These are phyloP conservation scores for Columbina picui DNA, from an alignment of 2,113 vertebrate species.

Conservation along the genomic window DNA sequence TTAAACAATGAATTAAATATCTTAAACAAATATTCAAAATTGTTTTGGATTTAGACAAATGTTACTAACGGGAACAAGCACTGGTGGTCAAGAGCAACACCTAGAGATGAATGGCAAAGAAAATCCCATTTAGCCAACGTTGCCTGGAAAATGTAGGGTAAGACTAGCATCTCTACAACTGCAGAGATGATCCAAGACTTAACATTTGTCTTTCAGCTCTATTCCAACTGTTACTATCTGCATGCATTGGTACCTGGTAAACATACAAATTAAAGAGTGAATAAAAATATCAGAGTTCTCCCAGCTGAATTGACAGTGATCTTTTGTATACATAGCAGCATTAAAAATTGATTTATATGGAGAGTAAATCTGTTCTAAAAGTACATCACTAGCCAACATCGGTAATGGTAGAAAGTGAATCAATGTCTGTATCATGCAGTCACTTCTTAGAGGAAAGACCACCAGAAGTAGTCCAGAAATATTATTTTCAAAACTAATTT, in stretches of 20 bases:
- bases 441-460: neutral
- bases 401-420: neutral
- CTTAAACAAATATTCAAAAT: neutral
- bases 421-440: neutral
- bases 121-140: neutral
- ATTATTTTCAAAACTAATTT: neutral
- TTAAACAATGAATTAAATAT: neutral
- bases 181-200: neutral
- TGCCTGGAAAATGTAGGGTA: neutral
- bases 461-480: neutral
- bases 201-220: neutral
- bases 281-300: slow-evolving; percentile 1
- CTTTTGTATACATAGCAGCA: neutral
- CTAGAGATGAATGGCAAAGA: neutral
- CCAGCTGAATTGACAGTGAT: neutral
- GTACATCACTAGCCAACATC: neutral
- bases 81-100: neutral
- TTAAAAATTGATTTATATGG: slow-evolving; percentile 1
- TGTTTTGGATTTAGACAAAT: neutral
- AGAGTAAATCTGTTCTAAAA: neutral
- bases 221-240: neutral
- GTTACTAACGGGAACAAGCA: neutral
- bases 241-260: neutral
- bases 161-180: neutral
- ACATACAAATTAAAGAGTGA: slow-evolving; percentile 12